Conservation (phyloP, 1,140 invertebrate species). For the Calephelis nemesis region DNA sequence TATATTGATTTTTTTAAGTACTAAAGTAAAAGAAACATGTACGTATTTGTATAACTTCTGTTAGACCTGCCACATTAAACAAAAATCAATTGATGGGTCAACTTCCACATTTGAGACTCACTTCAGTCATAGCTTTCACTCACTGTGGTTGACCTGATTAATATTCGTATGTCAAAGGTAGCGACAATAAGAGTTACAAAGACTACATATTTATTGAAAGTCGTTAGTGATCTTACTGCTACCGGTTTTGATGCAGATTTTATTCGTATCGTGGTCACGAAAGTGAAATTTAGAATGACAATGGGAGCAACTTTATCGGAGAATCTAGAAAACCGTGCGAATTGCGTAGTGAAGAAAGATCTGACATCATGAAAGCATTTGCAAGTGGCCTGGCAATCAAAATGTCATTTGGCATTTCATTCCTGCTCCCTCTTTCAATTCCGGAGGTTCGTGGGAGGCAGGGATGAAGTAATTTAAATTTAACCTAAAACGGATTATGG, state of each 20-base stretch:
- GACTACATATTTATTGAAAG: conserved; percentile 23
- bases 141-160: background rate
- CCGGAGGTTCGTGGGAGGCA: conserved; percentile 25
- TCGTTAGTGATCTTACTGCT: conserved; percentile 18
- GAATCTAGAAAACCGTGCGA: background rate
- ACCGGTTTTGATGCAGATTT: conserved; percentile 21
- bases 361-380: background rate
- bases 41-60: conserved; percentile 26
- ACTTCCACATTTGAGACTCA: background rate
- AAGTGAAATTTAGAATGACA: conserved; percentile 20
- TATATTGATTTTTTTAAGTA: background rate
- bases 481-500: conserved; percentile 12
- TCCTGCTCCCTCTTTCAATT: conserved; percentile 11
- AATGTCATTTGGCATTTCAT: conserved; percentile 20
- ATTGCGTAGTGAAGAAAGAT: background rate
- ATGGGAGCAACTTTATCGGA: conserved; percentile 21
- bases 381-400: background rate
- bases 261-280: conserved; percentile 21
- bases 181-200: conserved; percentile 12
- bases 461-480: conserved; percentile 13
- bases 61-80: background rate
- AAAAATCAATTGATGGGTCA: conserved; percentile 27
- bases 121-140: background rate
- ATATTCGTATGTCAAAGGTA: conserved; percentile 3
- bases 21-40: conserved; percentile 6